Percentiles rank a stretch among this genome's conserved stretches.
These are phyloP conservation scores for Venturia canescens DNA, from an alignment of 1,140 invertebrate species.

Conservation along the genomic window DNA sequence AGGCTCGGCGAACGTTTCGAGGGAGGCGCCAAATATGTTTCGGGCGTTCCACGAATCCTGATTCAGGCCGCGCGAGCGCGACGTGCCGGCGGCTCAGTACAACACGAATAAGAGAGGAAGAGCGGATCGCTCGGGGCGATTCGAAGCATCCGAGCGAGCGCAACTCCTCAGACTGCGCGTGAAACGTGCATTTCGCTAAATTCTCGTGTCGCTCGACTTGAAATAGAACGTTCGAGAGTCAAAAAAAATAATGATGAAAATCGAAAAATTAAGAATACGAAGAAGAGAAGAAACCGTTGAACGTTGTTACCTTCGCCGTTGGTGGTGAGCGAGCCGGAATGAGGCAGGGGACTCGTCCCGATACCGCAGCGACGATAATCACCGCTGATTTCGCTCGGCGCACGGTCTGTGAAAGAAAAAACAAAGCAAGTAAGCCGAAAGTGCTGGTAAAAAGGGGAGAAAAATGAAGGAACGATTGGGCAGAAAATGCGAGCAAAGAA, in stretches of 20 bases:
- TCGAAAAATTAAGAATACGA: too few species aligned
- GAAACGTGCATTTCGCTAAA: background rate
- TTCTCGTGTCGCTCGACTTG: background rate
- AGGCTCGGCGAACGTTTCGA: slow-evolving; percentile 20
- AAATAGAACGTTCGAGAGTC: too few species aligned
- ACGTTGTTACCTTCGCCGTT: slow-evolving; percentile 81
- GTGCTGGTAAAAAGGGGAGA: background rate
- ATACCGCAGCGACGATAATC: slow-evolving; percentile 74
- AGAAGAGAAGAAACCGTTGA: background rate
- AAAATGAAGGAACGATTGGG: too few species aligned
- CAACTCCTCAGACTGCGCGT: background rate
- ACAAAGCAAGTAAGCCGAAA: background rate
- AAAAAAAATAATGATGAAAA: too few species aligned
- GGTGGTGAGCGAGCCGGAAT: slow-evolving; percentile 83
- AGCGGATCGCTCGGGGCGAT: slow-evolving; percentile 1
- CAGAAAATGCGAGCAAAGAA: too few species aligned
- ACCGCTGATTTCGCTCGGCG: slow-evolving; percentile 79
- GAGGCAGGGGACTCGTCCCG: slow-evolving; percentile 77
- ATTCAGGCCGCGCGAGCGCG: slow-evolving; percentile 43
- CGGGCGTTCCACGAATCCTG: slow-evolving; percentile 47
- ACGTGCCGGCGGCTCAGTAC: slow-evolving; percentile 48
- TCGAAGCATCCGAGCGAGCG: slow-evolving; percentile 1
- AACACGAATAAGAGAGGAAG: slow-evolving; percentile 8
- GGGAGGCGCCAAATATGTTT: slow-evolving; percentile 48
- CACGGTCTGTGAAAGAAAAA: slow-evolving; percentile 80